These are phyloP conservation scores for Lasioglossum zephyrum DNA, from an alignment of 2,888 invertebrate genomes.

Conservation along the genomic window DNA sequence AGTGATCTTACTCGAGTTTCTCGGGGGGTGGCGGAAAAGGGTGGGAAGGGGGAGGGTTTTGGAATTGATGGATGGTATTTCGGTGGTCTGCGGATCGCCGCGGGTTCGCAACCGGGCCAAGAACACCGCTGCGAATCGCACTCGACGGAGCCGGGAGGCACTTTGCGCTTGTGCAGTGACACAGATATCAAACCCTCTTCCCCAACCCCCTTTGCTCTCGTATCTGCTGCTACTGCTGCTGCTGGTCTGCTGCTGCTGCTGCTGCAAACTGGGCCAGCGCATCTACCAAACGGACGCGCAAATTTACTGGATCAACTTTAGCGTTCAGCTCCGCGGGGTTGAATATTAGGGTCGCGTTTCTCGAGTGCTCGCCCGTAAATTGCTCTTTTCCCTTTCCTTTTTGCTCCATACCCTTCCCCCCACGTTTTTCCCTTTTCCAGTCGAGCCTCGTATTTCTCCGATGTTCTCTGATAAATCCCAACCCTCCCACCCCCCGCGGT, in stretches of 20 bases:
- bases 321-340: constrained; percentile 34
- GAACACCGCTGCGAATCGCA: constrained; percentile 42
- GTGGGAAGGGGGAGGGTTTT: neutral
- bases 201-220: constrained; percentile 38
- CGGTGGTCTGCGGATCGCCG: constrained; percentile 26
- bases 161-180: constrained; percentile 59
- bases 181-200: constrained; percentile 53
- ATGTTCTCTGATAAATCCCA: neutral
- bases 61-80: constrained; percentile 11
- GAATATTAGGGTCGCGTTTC: constrained; percentile 48
- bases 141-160: neutral
- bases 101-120: constrained; percentile 46
- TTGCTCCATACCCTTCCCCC: neutral
- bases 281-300: constrained; percentile 62
- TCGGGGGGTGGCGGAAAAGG: neutral
- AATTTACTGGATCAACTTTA: constrained; percentile 63
- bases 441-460: neutral
- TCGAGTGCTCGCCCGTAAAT: constrained; percentile 16
- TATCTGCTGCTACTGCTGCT: constrained; percentile 10
- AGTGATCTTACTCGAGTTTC: neutral
- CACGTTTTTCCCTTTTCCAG: neutral
- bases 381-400: constrained; percentile 13
- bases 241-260: neutral
- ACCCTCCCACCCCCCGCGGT: neutral
- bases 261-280: constrained; percentile 64